Conservation (phyloP, 2,797 vertebrate genomes). For the Siniperca scherzeri region DNA sequence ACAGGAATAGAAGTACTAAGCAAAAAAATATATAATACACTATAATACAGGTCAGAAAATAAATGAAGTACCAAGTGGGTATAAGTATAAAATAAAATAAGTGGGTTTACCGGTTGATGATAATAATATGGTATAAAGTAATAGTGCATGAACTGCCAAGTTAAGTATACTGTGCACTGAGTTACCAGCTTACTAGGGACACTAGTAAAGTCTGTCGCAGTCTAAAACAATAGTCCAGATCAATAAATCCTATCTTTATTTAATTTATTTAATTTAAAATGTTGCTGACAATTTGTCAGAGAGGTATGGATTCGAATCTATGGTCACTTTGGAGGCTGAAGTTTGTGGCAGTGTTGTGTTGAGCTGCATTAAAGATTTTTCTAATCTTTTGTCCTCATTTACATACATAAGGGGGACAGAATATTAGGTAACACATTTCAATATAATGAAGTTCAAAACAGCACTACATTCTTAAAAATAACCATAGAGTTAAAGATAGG, state of each 20-base stretch:
- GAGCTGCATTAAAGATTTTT: neutral
- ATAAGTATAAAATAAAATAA: no score
- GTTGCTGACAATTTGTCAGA: constrained; percentile 7
- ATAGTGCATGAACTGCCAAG: no score
- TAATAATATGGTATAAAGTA: no score
- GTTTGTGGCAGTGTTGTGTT: neutral
- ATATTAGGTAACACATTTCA: neutral
- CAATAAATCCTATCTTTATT: constrained; percentile 2
- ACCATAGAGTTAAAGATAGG: neutral
- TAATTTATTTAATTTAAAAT: neutral
- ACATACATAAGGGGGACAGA: neutral
- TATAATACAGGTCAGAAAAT: no score
- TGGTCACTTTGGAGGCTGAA: constrained; percentile 14
- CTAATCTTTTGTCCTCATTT: neutral
- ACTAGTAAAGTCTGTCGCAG: constrained; percentile 7
- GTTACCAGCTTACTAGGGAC: constrained; percentile 12
- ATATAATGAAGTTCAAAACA: neutral
- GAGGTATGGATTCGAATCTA: constrained; percentile 10
- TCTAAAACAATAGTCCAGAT: neutral
- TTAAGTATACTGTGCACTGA: neutral
- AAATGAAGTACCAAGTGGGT: no score
- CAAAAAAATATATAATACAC: no score
- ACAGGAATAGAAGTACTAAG: no score
- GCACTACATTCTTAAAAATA: neutral
- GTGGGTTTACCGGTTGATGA: no score